These are phyloP conservation scores for Eupeodes latifasciatus DNA, from an alignment of 2,888 invertebrate genomes.

Conservation along the genomic window DNA sequence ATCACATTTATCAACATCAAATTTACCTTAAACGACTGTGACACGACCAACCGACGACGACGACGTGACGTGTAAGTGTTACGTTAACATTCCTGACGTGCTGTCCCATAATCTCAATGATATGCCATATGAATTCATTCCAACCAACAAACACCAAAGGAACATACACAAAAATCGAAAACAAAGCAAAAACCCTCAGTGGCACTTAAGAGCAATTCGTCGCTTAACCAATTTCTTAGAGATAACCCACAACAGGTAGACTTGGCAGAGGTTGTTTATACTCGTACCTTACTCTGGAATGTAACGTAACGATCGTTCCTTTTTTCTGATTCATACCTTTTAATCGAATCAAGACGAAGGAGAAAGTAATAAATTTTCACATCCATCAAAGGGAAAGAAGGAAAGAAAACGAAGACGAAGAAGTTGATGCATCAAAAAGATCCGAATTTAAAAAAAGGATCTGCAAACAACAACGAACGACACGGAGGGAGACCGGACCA, in stretches of 20 bases:
- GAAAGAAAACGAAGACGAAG: background rate
- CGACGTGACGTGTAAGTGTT: background rate
- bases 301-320: background rate
- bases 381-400: background rate
- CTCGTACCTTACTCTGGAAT: conserved; percentile 9
- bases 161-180: conserved; percentile 7
- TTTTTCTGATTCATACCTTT: conserved; percentile 56
- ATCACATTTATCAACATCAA: conserved; percentile 66
- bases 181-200: conserved; percentile 52
- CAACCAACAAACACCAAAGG: background rate
- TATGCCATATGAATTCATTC: background rate
- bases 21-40: conserved; percentile 61
- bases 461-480: conserved; percentile 54
- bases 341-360: conserved; percentile 22
- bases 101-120: conserved; percentile 11
- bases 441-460: conserved; percentile 60
- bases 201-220: conserved; percentile 70
- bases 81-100: conserved; percentile 53
- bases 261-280: conserved; percentile 20
- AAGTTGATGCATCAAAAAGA: conserved; percentile 34
- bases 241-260: conserved; percentile 71
- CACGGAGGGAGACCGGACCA: conserved; percentile 38
- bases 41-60: conserved; percentile 37
- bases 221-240: conserved; percentile 50
- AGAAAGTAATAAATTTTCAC: conserved; percentile 40